Percentiles rank a stretch among this genome's conserved stretches.
Conservation (phyloP, 2,797 vertebrate species). For the Hippopotamyrus pictus region DNA sequence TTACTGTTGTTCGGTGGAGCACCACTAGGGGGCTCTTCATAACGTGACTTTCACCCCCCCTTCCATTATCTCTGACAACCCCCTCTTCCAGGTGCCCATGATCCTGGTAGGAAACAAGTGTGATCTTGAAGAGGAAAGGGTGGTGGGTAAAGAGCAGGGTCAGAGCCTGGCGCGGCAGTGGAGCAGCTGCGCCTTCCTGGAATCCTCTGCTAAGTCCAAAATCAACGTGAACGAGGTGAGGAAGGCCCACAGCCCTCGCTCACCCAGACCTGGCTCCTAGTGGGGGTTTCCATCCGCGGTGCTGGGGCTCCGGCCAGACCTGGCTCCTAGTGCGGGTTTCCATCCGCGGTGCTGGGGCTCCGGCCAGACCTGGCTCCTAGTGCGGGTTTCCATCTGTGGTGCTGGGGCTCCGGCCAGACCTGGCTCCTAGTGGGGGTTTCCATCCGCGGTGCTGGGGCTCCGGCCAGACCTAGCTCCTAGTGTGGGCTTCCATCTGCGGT, state of each 20-base stretch:
- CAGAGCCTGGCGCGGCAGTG: slow-evolving; percentile 77
- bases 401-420: no score
- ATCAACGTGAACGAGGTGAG: slow-evolving; percentile 80
- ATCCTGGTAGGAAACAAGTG: slow-evolving; percentile 79
- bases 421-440: no score
- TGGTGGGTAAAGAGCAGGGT: slow-evolving; percentile 78
- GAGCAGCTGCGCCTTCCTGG: slow-evolving; percentile 78
- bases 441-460: no score
- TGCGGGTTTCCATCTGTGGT: neutral
- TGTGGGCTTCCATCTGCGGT: no score
- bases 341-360: neutral
- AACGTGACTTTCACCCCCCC: neutral
- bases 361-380: neutral
- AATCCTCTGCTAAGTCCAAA: slow-evolving; percentile 78
- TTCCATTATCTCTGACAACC: neutral
- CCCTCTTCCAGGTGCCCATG: slow-evolving; percentile 66
- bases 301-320: neutral
- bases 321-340: neutral
- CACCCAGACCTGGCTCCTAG: neutral
- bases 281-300: neutral
- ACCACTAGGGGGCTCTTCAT: neutral
- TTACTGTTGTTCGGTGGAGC: neutral
- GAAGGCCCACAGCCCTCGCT: neutral
- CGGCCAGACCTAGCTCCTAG: no score
- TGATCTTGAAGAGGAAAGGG: slow-evolving; percentile 77